Base-by-base conservation (phyloP, 2,113 vertebrate species). In the Oreochromis spilurus region DNA sequence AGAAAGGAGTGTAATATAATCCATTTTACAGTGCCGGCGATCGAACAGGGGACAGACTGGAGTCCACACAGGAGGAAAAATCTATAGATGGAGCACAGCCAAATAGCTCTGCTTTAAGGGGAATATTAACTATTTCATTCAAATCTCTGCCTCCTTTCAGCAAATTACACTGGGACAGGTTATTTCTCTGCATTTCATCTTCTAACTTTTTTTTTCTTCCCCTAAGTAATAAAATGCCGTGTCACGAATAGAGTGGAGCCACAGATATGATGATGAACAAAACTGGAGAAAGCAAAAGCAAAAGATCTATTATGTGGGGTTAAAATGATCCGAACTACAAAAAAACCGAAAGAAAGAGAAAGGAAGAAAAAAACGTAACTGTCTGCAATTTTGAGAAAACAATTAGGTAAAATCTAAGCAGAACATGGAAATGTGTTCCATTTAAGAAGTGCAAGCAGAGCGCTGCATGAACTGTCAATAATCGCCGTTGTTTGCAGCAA, bases 1-100 rank as follows among this genome's bases (percentile, higher is more conserved):
- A 96, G 96, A 94, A 93, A 86, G 89, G 91, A 96, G 82, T 93
- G 95, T 96, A 97, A 97, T 96, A 96, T 95, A 97, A 97, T 97
- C 95, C 92, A 97, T 97, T 96, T 96, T 95, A 94, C 92, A 94
- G 93, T 89, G 84, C 93, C 94, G 91, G 95, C 91, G 90, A 96
- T 96, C 50, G 86, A 97, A 97, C 94, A 94, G 91, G 95, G 94
- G 96, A 96, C 92, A 94, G 94, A 93, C 95, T 95, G 95, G 96
- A 97, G 95, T 94, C 94, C 95, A 93, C 94, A 93, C 89, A 62
- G 93, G 96, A 94, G 72, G 29, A 95, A 95, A 96, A 96, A 97
- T 97, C 97, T 95, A 97, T 97, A 97, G 82, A 87, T 90, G 96
- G 93, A 92, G 93, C 48, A 21, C 88, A 89, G 95, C 95, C 97